Conservation (phyloP, 1,140 invertebrate genomes). For the Microplitis mediator region DNA sequence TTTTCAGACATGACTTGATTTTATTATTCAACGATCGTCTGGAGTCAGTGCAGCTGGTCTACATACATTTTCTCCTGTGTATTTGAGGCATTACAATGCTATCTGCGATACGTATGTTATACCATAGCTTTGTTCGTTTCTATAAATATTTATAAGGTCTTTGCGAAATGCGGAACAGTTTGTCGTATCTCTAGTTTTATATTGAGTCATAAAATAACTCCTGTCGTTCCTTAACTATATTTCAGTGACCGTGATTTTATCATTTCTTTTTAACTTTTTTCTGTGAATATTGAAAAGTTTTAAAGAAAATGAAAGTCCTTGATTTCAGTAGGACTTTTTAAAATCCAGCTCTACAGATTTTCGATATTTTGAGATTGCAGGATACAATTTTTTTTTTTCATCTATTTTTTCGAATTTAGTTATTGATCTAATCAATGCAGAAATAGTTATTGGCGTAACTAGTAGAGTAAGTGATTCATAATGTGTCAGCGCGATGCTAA, state of each 20-base stretch:
- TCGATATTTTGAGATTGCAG: too few relatives aligned
- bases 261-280: not conserved
- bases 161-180: constrained; percentile 23
- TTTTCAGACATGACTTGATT: not conserved
- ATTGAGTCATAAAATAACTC: constrained; percentile 1
- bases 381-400: too few relatives aligned
- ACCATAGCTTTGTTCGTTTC: not conserved
- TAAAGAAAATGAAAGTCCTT: not conserved
- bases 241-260: not conserved
- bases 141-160: constrained; percentile 47
- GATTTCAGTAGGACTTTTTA: not conserved
- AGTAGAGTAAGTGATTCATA: too few relatives aligned
- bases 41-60: not conserved
- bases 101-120: constrained; percentile 39
- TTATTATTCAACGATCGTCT: not conserved
- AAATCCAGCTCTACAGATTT: not conserved
- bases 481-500: too few relatives aligned
- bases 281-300: too few relatives aligned
- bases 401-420: too few relatives aligned
- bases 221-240: not conserved
- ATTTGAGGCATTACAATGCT: constrained; percentile 42
- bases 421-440: too few relatives aligned
- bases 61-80: not conserved
- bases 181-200: constrained; percentile 15
- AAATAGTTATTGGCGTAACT: too few relatives aligned